Evolutionary conservation across 2,888 invertebrate species (phyloP).

Genomic region (Oscheius sp.): DNA sequence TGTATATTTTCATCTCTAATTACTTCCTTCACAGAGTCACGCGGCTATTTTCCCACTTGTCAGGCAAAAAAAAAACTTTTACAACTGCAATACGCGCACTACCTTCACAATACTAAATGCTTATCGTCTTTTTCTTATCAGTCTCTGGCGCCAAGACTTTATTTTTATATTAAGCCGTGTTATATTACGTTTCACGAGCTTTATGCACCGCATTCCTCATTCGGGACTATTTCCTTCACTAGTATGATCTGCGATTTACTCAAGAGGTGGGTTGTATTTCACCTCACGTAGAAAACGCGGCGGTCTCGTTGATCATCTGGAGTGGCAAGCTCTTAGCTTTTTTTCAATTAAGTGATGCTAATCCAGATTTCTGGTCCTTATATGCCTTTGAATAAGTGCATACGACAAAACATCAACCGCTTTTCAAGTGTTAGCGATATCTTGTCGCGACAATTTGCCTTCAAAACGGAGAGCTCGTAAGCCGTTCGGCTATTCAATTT

Average conservation of each 20-base stretch:
- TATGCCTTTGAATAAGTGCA: conserved; percentile 11
- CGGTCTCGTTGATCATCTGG: background rate
- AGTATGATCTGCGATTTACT: conserved; percentile 18
- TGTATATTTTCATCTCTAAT: background rate
- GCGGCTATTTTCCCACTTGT: background rate
- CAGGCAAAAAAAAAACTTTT: background rate
- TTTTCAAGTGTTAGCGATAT: conserved; percentile 19
- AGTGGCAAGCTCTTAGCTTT: background rate
- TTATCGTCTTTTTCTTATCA: conserved; percentile 18
- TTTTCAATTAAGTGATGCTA: background rate
- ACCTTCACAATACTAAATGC: conserved; percentile 14
- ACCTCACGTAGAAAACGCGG: background rate
- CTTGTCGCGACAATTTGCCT: conserved; percentile 13
- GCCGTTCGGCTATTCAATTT: background rate
- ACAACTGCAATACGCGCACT: background rate
- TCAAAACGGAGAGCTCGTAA: conserved; percentile 1
- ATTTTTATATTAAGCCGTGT: conserved; percentile 19
- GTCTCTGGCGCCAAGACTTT: conserved; percentile 17
- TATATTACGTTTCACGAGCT: conserved; percentile 13
- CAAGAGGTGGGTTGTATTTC: conserved; percentile 23
- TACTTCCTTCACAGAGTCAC: background rate
- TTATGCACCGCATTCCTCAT: conserved; percentile 19
- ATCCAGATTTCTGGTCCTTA: conserved; percentile 5
- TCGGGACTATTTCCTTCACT: background rate
- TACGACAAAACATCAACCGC: conserved; percentile 18